Percentiles rank a stretch among this genome's conserved stretches.
Conservation (phyloP, 1,140 invertebrate species). For the Hypsibius dujardini region DNA sequence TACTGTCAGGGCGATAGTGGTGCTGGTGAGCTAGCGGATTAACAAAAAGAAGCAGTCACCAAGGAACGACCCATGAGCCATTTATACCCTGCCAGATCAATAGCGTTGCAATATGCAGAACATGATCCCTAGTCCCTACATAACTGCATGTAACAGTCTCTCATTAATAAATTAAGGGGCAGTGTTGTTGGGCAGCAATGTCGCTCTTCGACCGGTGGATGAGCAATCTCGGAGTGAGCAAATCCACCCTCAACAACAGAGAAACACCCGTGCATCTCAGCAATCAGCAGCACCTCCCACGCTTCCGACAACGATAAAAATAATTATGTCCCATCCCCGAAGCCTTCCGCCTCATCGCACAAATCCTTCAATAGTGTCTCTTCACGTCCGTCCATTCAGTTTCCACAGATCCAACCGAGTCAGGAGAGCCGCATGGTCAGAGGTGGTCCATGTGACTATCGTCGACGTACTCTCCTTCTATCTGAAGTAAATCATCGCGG, state of each 20-base stretch:
- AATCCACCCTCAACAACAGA: neutral
- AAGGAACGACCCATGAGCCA: too few species aligned
- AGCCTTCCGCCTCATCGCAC: neutral
- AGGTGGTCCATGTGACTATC: neutral
- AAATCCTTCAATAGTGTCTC: neutral
- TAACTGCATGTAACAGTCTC: too few species aligned
- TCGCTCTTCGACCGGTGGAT: constrained; percentile 11
- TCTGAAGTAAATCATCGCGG: neutral
- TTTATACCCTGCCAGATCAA: too few species aligned
- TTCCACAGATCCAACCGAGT: neutral
- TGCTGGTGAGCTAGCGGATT: too few species aligned
- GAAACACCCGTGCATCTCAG: neutral
- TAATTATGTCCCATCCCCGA: neutral
- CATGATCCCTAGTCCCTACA: too few species aligned
- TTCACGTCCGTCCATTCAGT: neutral
- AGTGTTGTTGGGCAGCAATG: neutral
- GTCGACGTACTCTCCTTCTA: neutral
- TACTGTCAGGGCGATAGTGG: too few species aligned
- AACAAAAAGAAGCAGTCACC: too few species aligned
- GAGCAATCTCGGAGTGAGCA: neutral
- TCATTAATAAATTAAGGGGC: too few species aligned
- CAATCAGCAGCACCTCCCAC: neutral
- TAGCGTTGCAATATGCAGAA: too few species aligned
- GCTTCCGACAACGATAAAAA: neutral
- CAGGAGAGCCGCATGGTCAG: neutral